phyloP scores from a whole-genome alignment of 2,113 vertebrate species.

The Arvicanthis niloticus region DNA sequence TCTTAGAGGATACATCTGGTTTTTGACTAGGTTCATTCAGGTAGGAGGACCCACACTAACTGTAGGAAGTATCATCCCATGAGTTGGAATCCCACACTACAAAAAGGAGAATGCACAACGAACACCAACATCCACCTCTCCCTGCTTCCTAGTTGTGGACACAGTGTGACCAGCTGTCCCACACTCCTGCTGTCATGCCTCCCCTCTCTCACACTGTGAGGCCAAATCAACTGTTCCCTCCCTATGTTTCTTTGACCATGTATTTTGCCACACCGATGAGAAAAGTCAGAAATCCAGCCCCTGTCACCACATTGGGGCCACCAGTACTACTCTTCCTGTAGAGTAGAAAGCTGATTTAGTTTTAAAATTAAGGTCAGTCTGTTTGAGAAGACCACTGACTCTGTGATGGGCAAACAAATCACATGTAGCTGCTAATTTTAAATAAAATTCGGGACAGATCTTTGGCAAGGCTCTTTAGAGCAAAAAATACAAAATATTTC shows the following conservation, averaged over 20 bases:
- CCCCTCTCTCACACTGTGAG: too few species aligned
- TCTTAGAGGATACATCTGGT: background rate
- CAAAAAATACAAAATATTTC: slow-evolving; percentile 80
- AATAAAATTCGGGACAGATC: slow-evolving; percentile 76
- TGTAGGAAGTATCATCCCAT: background rate
- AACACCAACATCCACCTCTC: background rate
- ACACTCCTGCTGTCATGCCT: background rate
- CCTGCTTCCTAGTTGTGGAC: background rate
- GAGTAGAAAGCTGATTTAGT: slow-evolving; percentile 72
- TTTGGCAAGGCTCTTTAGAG: slow-evolving; percentile 80
- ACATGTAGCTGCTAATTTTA: slow-evolving; percentile 82
- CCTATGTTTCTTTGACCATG: background rate
- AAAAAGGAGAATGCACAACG: background rate
- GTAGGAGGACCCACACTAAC: background rate
- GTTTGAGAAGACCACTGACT: slow-evolving; percentile 76
- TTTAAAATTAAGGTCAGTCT: slow-evolving; percentile 74
- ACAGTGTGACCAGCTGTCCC: background rate
- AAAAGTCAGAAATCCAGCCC: background rate
- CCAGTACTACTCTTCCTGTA: slow-evolving; percentile 19
- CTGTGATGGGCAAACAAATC: slow-evolving; percentile 82
- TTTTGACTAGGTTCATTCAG: too few species aligned
- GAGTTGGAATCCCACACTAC: background rate
- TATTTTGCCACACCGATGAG: background rate
- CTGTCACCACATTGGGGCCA: background rate
- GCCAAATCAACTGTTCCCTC: background rate